Base-by-base conservation (phyloP, 2,113 vertebrate species). In the Apaloderma vittatum region DNA sequence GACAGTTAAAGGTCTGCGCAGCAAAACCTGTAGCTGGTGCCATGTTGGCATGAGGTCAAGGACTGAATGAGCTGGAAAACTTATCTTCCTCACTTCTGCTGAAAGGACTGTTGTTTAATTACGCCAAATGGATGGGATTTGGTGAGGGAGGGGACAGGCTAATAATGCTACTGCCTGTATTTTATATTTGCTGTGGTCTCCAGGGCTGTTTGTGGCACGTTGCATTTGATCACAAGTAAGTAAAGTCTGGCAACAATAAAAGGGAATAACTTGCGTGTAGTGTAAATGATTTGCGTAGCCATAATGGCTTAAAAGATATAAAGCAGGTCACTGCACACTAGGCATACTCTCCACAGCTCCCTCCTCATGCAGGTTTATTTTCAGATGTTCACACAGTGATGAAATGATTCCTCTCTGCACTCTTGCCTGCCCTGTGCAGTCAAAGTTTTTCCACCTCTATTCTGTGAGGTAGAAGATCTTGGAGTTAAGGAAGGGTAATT, bases 311-410 rank as follows among this genome's bases (percentile, higher is more conserved):
- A 59, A 73, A 88, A 93, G 86, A 81, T 81, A 85, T 79, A 90
- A 96, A 96, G 77, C 86, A 82, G 96, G 95, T 96, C 96, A 91
- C 78, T 90, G 88, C 91, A 90, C 95, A 81, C 92, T 62, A 91
- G 67, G 82, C 30, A 22, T 57, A n/a, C 57, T 94, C 94, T 86
- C 73, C 88, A 14, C 72, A 89, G 74, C 48, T 94, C 78, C 77
- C 59, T 88, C 9, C 67, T 97, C 17, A 5, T 75, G 63, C 26
- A 73, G 62, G 58, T 79, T 96, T 86, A 94, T 92, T 97, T 96
- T 93, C 90, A 92, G 93, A 72, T 72, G 90, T 70, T 90, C 73
- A 45, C 88, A 67, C 55, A 70, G 21, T 82, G 75, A 88, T 90
- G 36, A 91, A 92, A 76, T 80, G 5, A 54, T 90, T 89, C 71